Conservation (phyloP, 2,888 invertebrate genomes). For the Lasioglossum marginatum region DNA sequence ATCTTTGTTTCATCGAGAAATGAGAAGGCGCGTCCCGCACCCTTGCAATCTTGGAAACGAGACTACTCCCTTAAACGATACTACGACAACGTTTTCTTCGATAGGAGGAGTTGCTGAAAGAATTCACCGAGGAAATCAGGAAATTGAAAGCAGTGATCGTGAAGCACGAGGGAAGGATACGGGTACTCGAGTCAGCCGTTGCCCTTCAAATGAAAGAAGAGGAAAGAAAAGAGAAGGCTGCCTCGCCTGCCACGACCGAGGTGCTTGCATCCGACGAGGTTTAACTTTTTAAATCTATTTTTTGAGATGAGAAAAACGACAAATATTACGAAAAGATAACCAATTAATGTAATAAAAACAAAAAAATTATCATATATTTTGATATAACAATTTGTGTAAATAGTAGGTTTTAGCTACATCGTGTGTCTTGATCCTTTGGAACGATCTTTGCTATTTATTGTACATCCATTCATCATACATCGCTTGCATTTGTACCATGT, state of each 20-base stretch:
- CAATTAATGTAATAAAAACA: constrained; percentile 76
- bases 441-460: constrained; percentile 83
- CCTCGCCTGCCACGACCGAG: constrained; percentile 79
- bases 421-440: constrained; percentile 80
- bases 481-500: constrained; percentile 73
- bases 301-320: constrained; percentile 51
- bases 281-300: constrained; percentile 71
- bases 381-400: constrained; percentile 84
- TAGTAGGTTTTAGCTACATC: constrained; percentile 81
- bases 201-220: constrained; percentile 84
- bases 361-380: constrained; percentile 82
- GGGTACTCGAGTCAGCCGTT: constrained; percentile 90
- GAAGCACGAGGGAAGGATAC: constrained; percentile 95
- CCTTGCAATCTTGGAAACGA: no score
- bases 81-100: constrained; percentile 48
- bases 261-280: constrained; percentile 82
- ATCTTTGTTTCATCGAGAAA: no score
- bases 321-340: constrained; percentile 70
- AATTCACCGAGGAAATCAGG: constrained; percentile 94
- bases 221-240: constrained; percentile 81
- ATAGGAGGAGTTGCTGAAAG: constrained; percentile 92
- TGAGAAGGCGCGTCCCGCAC: no score
- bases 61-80: neutral
- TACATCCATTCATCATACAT: constrained; percentile 81
- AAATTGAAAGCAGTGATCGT: constrained; percentile 97